phyloP scores from a whole-genome alignment of 2,888 invertebrate species.

The Thymelicus acteon region DNA sequence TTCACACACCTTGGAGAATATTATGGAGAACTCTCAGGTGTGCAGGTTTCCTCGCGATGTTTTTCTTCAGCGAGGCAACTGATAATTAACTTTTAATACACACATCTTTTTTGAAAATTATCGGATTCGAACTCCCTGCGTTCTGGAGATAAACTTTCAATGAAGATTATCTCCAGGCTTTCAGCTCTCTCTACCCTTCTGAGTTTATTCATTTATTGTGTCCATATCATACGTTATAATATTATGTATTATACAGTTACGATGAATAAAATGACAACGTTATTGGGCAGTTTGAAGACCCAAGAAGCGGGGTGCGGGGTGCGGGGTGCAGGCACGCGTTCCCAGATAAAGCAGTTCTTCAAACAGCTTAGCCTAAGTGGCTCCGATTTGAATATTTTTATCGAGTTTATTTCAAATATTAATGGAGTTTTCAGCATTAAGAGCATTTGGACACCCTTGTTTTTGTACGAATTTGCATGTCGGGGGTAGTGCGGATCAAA shows the following conservation, averaged over 20 bases:
- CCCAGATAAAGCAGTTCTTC: conserved; percentile 37
- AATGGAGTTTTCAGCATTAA: conserved; percentile 78
- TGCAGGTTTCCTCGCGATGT: too few species aligned
- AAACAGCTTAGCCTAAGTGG: conserved; percentile 53
- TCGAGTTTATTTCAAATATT: conserved; percentile 82
- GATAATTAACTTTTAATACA: too few species aligned
- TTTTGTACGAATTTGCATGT: conserved; percentile 77
- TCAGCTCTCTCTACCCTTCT: too few species aligned
- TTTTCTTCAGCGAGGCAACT: too few species aligned
- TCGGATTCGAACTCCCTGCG: too few species aligned
- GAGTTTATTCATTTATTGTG: too few species aligned
- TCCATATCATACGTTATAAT: neutral
- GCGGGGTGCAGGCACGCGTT: conserved; percentile 15
- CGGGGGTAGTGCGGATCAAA: conserved; percentile 63
- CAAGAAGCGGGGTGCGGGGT: conserved; percentile 3
- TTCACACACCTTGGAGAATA: too few species aligned
- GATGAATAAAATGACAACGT: neutral
- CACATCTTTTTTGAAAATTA: too few species aligned
- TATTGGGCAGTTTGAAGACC: neutral
- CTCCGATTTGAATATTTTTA: conserved; percentile 72
- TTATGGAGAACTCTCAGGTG: too few species aligned
- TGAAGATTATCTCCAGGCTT: too few species aligned
- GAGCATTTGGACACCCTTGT: conserved; percentile 79
- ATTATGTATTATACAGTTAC: too few species aligned
- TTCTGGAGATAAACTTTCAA: too few species aligned